These are phyloP conservation scores for Daptonema setosum DNA, from an alignment of 2,888 invertebrate genomes.

Conservation along the genomic window DNA sequence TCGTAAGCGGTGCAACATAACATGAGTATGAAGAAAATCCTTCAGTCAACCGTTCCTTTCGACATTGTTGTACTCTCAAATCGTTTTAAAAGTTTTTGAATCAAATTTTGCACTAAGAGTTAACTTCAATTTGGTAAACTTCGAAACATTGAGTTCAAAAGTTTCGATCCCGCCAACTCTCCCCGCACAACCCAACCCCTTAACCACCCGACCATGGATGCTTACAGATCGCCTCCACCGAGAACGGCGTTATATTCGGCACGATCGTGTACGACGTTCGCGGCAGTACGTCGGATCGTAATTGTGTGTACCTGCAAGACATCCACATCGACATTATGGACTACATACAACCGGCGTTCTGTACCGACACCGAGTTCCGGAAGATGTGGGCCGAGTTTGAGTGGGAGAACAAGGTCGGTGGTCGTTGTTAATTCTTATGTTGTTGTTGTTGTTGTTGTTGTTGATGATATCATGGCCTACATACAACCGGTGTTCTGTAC, in stretches of 20 bases:
- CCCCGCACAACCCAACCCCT: no score
- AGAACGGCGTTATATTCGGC: slow-evolving; percentile 97
- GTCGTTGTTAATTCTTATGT: no score
- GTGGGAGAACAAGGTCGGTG: slow-evolving; percentile 97
- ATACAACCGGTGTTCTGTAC: slow-evolving; percentile 59
- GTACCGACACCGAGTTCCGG: slow-evolving; percentile 83
- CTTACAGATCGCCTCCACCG: slow-evolving; percentile 68
- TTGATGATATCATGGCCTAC: slow-evolving; percentile 63
- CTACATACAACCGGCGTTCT: slow-evolving; percentile 59
- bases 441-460: not conserved
- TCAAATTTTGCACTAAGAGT: no score
- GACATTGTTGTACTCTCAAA: no score
- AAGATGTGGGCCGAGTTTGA: slow-evolving; percentile 99
- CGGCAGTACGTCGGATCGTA: slow-evolving; percentile 70
- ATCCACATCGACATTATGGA: slow-evolving; percentile 85
- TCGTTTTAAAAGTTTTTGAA: no score
- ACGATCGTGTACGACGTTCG: slow-evolving; percentile 95
- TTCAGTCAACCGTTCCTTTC: no score
- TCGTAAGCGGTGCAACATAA: no score
- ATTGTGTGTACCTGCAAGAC: slow-evolving; percentile 92
- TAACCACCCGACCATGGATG: no score
- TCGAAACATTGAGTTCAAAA: no score
- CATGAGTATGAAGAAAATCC: no score
- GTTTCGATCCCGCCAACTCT: no score
- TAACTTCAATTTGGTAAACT: no score